Evolutionary conservation across 2,888 invertebrate species (phyloP), one percentile per base, ranked within the genome.

Genomic region (Pterostichus madidus): DNA sequence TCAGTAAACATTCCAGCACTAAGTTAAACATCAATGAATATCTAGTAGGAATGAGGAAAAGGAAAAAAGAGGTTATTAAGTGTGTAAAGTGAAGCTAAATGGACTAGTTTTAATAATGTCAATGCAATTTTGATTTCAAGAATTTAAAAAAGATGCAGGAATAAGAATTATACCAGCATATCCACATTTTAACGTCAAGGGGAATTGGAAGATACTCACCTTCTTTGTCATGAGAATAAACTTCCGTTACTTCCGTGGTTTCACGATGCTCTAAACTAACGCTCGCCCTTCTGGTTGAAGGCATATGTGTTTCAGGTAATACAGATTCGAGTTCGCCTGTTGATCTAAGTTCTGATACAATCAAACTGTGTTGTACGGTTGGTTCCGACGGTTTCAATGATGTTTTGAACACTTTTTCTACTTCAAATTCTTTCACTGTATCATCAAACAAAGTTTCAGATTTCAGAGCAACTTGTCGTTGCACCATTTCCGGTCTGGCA

Each of bases 241-340:
- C 89, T 89, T 91, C 90, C 84, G 89, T 90, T 86, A 91, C 89
- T 86, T 89, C 87, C 84, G 91, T 86, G 79, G 90, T 86, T 83
- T 88, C 86, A 85, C 88, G 88, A 86, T 89, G 89, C 84, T 88
- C 89, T 85, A 90, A 85, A 81, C 87, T 85, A 84, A 90, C 85
- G 85, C 86, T 88, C 85, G 90, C 90, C 85, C 88, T 89, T 88
- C 91, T 91, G 86, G 89, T 87, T 85, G 89, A 87, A 84, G 91
- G 90, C 86, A 89, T 88, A 84, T 89, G 87, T 83, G 88, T 85
- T 85, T 90, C 89, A 80, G 88, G 88, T 85, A 90, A 86, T 83
- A 90, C 87, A 86, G 89, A 88, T 89, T 90, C 91, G 73, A 90
- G 87, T 89, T 91, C 91, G 85, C 90, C 91, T 85, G 91, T 89